phyloP scores from a whole-genome alignment of 1,140 invertebrate species.

The Trichogramma pretiosum region DNA sequence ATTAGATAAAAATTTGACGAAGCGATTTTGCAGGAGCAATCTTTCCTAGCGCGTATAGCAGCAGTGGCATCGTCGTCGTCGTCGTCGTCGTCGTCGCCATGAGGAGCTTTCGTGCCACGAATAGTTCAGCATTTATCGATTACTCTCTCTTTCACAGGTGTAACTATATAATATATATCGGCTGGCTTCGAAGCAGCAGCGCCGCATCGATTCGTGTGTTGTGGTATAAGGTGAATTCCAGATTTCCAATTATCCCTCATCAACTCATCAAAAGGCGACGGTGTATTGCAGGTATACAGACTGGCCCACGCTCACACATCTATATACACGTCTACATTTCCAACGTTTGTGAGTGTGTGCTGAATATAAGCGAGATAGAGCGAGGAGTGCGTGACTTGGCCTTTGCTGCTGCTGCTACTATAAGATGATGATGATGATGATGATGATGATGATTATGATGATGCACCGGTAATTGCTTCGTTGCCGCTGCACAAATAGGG shows the following conservation, averaged over 20 bases:
- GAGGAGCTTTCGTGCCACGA: no score
- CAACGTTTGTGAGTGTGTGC: no score
- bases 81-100: no score
- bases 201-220: not conserved
- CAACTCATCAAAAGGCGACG: slow-evolving; percentile 2
- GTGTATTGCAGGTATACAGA: not conserved
- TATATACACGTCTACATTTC: no score
- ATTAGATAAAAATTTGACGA: no score
- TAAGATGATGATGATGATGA: no score
- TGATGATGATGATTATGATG: not conserved
- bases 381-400: slow-evolving; percentile 3
- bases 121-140: no score
- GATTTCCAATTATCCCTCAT: slow-evolving; percentile 14
- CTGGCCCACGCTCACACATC: no score
- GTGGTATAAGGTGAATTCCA: slow-evolving; percentile 2
- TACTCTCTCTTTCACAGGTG: no score
- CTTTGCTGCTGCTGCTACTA: not conserved
- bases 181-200: slow-evolving; percentile 1
- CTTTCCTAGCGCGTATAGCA: not conserved
- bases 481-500: slow-evolving; percentile 4
- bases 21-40: not conserved
- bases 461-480: slow-evolving; percentile 2
- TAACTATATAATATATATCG: no score
- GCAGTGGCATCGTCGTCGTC: no score
- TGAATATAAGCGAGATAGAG: no score